Evolutionary conservation across 1,140 invertebrate genomes (phyloP), one percentile per base, ranked within the genome.

Genomic region (Caenorhabditis latens): DNA sequence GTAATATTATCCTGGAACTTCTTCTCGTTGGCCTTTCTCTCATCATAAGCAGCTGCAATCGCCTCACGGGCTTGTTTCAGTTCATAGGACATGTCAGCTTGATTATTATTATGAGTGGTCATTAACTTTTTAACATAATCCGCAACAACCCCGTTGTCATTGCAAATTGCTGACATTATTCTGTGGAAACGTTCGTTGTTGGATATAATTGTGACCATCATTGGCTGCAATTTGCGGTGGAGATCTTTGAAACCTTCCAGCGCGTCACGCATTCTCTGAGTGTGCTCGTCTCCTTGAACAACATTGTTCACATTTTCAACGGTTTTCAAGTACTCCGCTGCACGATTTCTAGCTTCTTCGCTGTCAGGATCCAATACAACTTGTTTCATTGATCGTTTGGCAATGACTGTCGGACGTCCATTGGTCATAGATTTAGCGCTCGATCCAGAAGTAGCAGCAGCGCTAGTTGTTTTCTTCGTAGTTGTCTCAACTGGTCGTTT

Each of bases 161-260:
- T n/a, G 40, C 46, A 50, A 14, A 79, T 5, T 4, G 14, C 19
- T 5, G 6, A 14, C n/a, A 79, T 46, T 46, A 79, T 53, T 53
- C 71, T 46, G 11, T 8, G 16, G 14, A 79, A 13, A 21, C 46
- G 46, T 11, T 79, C 71, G 40, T 21, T 50, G 71, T 79, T 79
- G 6, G 71, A 24, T 13, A 14, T 53, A 46, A 79, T 79, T 53
- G n/a, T 50, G 4, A 19, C n/a, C 71, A 79, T 79, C 71, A 79
- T 79, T n/a, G 71, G 71, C 9, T 21, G 43, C 43, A 79, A 19
- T 53, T 24, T 79, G 5, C 46, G 46, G 24, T 79, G 46, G 24
- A 79, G 71, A 24, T 79, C 71, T 21, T 79, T 79, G 71, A 79
- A 79, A 46, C 46, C 46, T 50, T 79, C 71, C 11, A 79, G 71